Evolutionary conservation across 2,888 invertebrate species (phyloP).

Genomic region (Macropis europaea): DNA sequence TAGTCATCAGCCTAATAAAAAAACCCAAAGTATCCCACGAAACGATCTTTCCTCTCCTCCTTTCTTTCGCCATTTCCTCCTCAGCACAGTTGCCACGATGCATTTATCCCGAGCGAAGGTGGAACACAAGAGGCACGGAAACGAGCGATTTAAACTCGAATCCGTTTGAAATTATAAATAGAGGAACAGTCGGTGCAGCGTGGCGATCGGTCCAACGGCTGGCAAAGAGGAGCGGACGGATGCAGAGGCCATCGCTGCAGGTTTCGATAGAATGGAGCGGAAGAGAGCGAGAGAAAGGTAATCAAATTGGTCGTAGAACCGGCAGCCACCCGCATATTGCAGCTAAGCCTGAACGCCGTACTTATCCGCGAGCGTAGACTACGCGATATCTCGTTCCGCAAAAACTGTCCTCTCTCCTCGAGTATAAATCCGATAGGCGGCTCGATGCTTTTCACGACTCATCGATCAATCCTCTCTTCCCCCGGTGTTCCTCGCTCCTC

Average conservation of each 20-base stretch:
- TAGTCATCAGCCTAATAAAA: no score
- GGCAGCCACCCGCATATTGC: constrained; percentile 30
- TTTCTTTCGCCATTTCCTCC: no score
- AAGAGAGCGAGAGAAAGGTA: constrained; percentile 4
- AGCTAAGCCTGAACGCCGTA: background rate
- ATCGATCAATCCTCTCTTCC: background rate
- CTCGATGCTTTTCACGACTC: constrained; percentile 20
- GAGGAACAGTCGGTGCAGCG: background rate
- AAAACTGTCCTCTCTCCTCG: constrained; percentile 1
- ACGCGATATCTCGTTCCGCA: constrained; percentile 17
- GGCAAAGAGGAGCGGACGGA: background rate
- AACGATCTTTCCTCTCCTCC: no score
- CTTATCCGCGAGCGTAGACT: constrained; percentile 18
- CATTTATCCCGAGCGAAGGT: no score
- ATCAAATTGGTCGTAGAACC: constrained; percentile 29
- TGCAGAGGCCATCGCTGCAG: background rate
- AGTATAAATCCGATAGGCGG: constrained; percentile 12
- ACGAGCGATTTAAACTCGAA: background rate
- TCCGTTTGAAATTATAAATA: constrained; percentile 22
- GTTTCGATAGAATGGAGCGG: background rate
- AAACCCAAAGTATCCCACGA: no score
- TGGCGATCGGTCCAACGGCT: background rate
- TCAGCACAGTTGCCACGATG: no score
- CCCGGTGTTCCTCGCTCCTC: background rate
- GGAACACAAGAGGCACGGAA: background rate